These are phyloP conservation scores for Cyanoderma ruficeps DNA, from an alignment of 2,113 vertebrate species.

Conservation along the genomic window DNA sequence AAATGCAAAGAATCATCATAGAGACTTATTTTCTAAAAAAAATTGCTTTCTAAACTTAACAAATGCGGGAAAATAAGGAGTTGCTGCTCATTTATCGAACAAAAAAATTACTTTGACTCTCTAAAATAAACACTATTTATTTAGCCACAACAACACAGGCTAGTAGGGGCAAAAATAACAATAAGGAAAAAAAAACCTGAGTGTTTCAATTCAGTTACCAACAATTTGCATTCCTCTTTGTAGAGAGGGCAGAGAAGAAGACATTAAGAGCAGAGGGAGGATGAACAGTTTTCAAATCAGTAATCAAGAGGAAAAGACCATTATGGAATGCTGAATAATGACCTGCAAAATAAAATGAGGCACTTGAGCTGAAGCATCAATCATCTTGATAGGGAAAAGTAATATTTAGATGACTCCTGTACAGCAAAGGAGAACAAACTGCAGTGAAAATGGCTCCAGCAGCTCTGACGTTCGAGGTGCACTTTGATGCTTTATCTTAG, in stretches of 20 bases:
- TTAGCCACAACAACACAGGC: neutral
- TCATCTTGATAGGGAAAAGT: neutral
- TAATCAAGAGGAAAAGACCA: constrained; percentile 42
- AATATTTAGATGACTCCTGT: constrained; percentile 47
- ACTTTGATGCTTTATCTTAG: neutral
- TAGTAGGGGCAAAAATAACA: neutral
- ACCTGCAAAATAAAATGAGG: constrained; percentile 24
- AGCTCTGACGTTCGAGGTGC: neutral
- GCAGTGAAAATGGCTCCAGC: neutral
- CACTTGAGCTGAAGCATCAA: constrained; percentile 47
- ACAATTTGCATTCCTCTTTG: neutral
- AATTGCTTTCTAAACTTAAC: neutral
- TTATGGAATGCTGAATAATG: constrained; percentile 7
- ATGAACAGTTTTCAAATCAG: constrained; percentile 49
- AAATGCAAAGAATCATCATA: neutral
- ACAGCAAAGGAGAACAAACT: constrained; percentile 5
- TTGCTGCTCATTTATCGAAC: neutral
- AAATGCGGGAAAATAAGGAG: neutral
- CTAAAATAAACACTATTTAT: neutral
- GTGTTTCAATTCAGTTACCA: neutral
- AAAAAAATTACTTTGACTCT: neutral
- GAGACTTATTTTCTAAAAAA: neutral
- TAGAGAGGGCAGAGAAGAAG: constrained; percentile 10
- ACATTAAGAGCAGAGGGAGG: constrained; percentile 14
- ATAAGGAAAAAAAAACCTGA: neutral